phyloP scores from a whole-genome alignment of 2,113 vertebrate species.

The Notarius lentiginosus region DNA sequence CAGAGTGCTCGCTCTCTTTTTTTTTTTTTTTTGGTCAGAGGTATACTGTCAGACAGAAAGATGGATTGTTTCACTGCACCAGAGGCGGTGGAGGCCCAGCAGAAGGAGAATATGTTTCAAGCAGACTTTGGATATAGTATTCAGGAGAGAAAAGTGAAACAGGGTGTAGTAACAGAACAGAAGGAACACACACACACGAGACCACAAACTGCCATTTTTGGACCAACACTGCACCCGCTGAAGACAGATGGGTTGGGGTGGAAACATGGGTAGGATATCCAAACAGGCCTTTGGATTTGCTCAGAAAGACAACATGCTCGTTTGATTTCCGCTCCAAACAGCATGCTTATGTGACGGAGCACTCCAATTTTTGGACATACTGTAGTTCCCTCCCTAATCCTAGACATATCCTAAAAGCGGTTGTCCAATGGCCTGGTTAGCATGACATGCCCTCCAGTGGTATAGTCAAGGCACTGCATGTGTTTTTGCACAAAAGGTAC shows the following conservation, averaged over 20 bases:
- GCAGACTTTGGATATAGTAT: slow-evolving; percentile 32
- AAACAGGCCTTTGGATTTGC: slow-evolving; percentile 66
- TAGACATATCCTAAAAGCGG: slow-evolving; percentile 35
- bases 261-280: slow-evolving; percentile 64
- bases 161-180: slow-evolving; percentile 32
- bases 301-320: slow-evolving; percentile 66
- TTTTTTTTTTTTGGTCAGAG: background rate
- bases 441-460: slow-evolving; percentile 78
- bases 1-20: background rate
- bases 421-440: slow-evolving; percentile 58
- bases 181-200: slow-evolving; percentile 30
- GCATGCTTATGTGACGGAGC: slow-evolving; percentile 59
- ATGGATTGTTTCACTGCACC: slow-evolving; percentile 47
- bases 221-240: slow-evolving; percentile 51
- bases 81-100: slow-evolving; percentile 57
- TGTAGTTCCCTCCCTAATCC: slow-evolving; percentile 63
- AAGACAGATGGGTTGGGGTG: slow-evolving; percentile 63
- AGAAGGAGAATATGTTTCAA: slow-evolving; percentile 39
- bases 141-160: slow-evolving; percentile 33
- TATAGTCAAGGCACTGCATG: slow-evolving; percentile 57
- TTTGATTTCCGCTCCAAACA: slow-evolving; percentile 66
- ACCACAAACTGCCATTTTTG: slow-evolving; percentile 39
- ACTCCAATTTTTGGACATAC: slow-evolving; percentile 64
- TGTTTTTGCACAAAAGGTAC: slow-evolving; percentile 16
- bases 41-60: slow-evolving; percentile 13